Percentiles rank a stretch among this genome's conserved stretches.
Conservation (phyloP, 2,113 vertebrate species). For the Probosciger aterrimus region DNA sequence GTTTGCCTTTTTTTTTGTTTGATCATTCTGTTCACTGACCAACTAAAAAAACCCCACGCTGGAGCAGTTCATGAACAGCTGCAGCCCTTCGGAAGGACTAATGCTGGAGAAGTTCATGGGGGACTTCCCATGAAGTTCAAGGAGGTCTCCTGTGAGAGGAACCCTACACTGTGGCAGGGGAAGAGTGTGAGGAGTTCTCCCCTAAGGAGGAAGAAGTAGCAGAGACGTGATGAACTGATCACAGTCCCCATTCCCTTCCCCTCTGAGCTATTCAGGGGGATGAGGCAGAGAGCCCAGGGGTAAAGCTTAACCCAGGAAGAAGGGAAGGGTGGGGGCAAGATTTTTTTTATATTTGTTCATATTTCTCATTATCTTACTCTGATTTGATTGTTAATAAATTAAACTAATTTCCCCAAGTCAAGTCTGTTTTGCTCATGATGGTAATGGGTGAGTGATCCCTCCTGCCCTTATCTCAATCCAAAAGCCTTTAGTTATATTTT, state of each 20-base stretch:
- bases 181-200: not conserved
- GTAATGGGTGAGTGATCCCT: not conserved
- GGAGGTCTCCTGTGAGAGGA: not conserved
- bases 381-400: not conserved
- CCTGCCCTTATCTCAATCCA: not conserved
- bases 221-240: not conserved
- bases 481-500: not conserved
- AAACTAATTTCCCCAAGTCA: not conserved
- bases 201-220: not conserved
- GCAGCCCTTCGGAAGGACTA: not conserved
- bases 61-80: not conserved
- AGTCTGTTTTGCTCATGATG: not conserved
- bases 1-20: not conserved
- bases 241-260: not conserved
- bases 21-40: not conserved
- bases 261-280: not conserved
- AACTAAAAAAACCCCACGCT: not conserved
- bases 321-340: not conserved
- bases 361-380: not conserved
- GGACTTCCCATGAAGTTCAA: not conserved
- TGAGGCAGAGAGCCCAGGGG: not conserved
- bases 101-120: not conserved
- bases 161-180: not conserved
- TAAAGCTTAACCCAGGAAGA: not conserved
- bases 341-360: too few species aligned